Conservation (phyloP, 2,797 vertebrate genomes). For the Phrynocephalus guinanensis region DNA sequence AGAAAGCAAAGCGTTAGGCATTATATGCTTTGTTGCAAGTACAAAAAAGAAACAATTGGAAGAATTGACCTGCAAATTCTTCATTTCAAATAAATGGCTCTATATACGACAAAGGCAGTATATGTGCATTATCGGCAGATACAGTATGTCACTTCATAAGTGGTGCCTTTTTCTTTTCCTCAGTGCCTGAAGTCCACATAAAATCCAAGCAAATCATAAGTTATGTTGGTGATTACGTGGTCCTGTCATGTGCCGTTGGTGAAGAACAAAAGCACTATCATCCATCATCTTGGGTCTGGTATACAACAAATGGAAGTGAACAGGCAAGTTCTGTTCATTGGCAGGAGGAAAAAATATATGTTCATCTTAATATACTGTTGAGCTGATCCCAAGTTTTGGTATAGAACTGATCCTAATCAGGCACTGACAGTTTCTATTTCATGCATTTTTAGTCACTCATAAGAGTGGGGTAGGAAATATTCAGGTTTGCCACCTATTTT, state of each 20-base stretch:
- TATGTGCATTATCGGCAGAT: neutral
- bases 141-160: neutral
- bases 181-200: conserved; percentile 82
- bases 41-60: neutral
- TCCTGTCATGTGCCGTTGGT: conserved; percentile 76
- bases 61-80: neutral
- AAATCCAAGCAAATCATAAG: conserved; percentile 82
- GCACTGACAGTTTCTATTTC: neutral
- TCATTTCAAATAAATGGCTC: neutral
- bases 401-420: neutral
- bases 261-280: conserved; percentile 63
- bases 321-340: conserved; percentile 75
- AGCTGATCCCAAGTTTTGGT: neutral
- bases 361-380: neutral
- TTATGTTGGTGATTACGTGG: conserved; percentile 82
- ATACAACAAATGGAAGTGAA: conserved; percentile 80
- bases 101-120: neutral
- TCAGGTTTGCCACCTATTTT: no score
- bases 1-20: no score
- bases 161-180: conserved; percentile 37
- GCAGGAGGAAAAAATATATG: conserved; percentile 13
- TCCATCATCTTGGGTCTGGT: conserved; percentile 86
- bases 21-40: neutral
- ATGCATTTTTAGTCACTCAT: no score
- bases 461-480: no score